Conservation (phyloP, 2,888 invertebrate genomes). For the Sarcophaga variegata region DNA sequence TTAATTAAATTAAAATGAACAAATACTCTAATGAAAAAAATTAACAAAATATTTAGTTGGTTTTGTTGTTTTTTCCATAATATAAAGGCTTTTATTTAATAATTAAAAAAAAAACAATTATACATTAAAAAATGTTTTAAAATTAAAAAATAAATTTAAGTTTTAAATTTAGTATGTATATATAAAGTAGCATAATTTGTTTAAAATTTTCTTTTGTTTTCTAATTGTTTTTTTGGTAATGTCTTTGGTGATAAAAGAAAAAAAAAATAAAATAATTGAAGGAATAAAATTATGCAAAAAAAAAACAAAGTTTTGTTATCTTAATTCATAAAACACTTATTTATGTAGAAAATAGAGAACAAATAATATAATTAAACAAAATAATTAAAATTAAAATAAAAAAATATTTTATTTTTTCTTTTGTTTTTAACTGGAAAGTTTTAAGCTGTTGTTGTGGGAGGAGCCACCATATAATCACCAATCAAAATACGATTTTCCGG, state of each 20-base stretch:
- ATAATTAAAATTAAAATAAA: constrained; percentile 26
- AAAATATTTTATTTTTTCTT: constrained; percentile 13
- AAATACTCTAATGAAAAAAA: too few species aligned
- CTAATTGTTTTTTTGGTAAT: constrained; percentile 43
- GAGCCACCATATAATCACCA: constrained; percentile 85
- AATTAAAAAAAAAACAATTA: constrained; percentile 39
- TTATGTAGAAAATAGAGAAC: constrained; percentile 42
- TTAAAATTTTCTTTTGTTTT: constrained; percentile 8
- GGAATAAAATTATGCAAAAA: neutral
- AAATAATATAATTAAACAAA: constrained; percentile 42
- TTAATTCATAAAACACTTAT: constrained; percentile 52
- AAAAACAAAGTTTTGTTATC: neutral
- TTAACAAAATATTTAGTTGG: neutral
- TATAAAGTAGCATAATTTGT: neutral
- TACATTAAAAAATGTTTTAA: constrained; percentile 21
- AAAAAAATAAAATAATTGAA: constrained; percentile 18
- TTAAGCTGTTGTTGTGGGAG: constrained; percentile 74
- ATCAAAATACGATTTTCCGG: constrained; percentile 86
- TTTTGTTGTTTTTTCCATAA: neutral
- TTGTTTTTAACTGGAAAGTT: constrained; percentile 63
- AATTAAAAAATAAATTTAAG: constrained; percentile 33
- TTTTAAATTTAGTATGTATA: constrained; percentile 33
- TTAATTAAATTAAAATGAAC: too few species aligned
- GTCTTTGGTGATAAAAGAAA: constrained; percentile 55
- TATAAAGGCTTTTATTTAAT: constrained; percentile 18